Evolutionary conservation across 2,797 vertebrate species (phyloP), one percentile per base, ranked within the genome.

Genomic region (Merluccius polli): DNA sequence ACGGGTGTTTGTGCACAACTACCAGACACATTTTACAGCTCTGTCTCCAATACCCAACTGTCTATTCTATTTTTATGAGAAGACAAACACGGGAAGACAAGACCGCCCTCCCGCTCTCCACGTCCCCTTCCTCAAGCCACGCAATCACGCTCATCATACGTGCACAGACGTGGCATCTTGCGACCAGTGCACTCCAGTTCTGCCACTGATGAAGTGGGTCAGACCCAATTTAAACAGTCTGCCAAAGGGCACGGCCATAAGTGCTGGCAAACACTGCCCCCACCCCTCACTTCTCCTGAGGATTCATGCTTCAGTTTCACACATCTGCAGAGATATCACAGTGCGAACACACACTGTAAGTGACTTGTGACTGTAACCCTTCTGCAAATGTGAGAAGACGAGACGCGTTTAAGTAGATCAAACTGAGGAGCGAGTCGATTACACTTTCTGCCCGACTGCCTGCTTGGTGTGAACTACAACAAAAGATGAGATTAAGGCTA

Each of bases 401-500:
- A 41, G 38, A 9, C 38, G 11, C 11, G 41, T 18, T 48, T 16
- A 48, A 48, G 41, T 48, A 48, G 13, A 16, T 48, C 41, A 16
- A 24, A 65, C 12, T 12, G 59, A 65, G 59, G 24, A 4, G 59
- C 9, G 59, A 65, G 59, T 65, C 59, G 10, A 9, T 65, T 18
- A 4, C 59, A 27, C 59, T 65, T 65, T 65, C 8, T 24, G 8
- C 59, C 1, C 24, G 59, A 27, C 59, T 3, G 59, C 59, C 59
- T 63, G 59, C 59, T 24, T 27, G 59, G 59, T 44, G 73, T 7
- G 9, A 71, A 75, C 30, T n/a, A 86, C 79, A 82, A 83, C 75
- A 68, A 63, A 81, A 78, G 77, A 31, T 75, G 70, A 85, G 88
- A 92, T 94, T 93, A 92, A 82, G 84, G 77, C 83, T 92, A 91